phyloP scores from a whole-genome alignment of 2,888 invertebrate species.

The Yponomeuta plumbellus region DNA sequence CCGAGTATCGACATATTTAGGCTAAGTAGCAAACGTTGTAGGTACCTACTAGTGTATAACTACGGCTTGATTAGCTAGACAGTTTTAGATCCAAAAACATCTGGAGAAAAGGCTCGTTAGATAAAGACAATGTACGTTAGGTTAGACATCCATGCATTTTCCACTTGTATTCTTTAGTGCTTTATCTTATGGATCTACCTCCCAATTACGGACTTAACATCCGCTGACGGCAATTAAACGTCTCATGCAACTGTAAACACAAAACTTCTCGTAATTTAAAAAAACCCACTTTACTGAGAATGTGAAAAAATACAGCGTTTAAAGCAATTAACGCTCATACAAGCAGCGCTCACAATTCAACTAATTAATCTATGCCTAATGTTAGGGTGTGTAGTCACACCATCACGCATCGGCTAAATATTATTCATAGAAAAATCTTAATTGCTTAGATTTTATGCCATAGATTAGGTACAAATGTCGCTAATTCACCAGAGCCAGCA shows the following conservation, averaged over 20 bases:
- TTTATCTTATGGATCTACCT: slow-evolving; percentile 61
- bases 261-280: slow-evolving; percentile 62
- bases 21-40: no score
- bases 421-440: slow-evolving; percentile 19
- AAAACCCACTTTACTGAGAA: slow-evolving; percentile 60
- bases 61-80: neutral
- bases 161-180: slow-evolving; percentile 24
- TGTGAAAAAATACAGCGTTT: slow-evolving; percentile 67
- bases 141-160: slow-evolving; percentile 14
- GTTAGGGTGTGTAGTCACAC: slow-evolving; percentile 34
- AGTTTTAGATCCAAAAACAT: neutral
- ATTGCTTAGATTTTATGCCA: slow-evolving; percentile 21
- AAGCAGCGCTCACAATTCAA: slow-evolving; percentile 51
- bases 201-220: slow-evolving; percentile 68
- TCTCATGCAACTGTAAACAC: slow-evolving; percentile 71
- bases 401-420: slow-evolving; percentile 39
- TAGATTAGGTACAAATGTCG: slow-evolving; percentile 1
- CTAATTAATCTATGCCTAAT: slow-evolving; percentile 56
- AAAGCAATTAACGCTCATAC: slow-evolving; percentile 65
- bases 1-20: no score
- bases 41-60: no score
- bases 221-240: slow-evolving; percentile 64
- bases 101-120: slow-evolving; percentile 7
- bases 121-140: slow-evolving; percentile 3
- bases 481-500: neutral